phyloP scores from a whole-genome alignment of 2,113 vertebrate genomes.

The Sus scrofa region T2T-Sscrofa CM000818.6:35326501-35327000 shows the following conservation, averaged over 20 bases:
- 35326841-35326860: neutral
- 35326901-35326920: neutral
- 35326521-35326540: too few species aligned
- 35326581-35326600: too few species aligned
- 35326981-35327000: neutral
- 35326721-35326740: neutral
- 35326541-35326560: too few species aligned
- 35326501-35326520: too few species aligned
- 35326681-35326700: neutral
- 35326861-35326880: neutral
- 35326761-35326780: neutral
- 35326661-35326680: neutral
- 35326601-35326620: neutral
- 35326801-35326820: neutral
- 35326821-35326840: neutral
- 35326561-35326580: too few species aligned
- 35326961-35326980: neutral
- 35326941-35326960: neutral
- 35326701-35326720: too few species aligned
- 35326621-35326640: constrained; percentile 36
- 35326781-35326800: neutral
- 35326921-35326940: neutral
- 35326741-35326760: neutral
- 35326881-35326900: neutral
- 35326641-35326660: neutral